Conservation (phyloP, 2,888 invertebrate species). For the Heliconius charithonia region DNA sequence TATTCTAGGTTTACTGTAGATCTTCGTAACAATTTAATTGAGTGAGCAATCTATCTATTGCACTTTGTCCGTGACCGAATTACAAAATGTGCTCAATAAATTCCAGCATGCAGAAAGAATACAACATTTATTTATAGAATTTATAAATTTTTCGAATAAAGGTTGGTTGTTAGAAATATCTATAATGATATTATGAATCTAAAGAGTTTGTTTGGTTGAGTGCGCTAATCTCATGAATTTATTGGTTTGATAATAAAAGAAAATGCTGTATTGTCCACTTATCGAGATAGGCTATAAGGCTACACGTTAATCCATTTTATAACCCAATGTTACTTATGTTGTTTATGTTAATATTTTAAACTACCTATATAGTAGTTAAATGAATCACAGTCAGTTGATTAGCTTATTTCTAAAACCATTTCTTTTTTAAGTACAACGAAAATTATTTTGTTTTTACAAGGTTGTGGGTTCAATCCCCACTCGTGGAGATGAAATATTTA, state of each 20-base stretch:
- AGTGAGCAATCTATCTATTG: slow-evolving; percentile 10
- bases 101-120: background rate
- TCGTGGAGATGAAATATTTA: no score
- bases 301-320: no score
- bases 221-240: background rate
- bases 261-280: no score
- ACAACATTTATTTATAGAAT: slow-evolving; percentile 10
- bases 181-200: background rate
- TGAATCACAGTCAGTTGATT: no score
- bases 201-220: background rate
- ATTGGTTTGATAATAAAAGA: background rate
- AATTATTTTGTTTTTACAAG: no score
- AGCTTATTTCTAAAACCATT: no score
- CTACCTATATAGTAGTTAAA: no score
- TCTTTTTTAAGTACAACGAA: no score
- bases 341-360: no score
- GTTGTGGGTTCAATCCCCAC: no score
- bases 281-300: background rate
- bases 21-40: slow-evolving; percentile 7
- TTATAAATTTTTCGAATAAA: background rate
- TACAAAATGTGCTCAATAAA: background rate
- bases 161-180: no score
- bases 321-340: no score
- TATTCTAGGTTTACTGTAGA: background rate
- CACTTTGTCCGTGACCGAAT: slow-evolving; percentile 4